Evolutionary conservation across 1,140 invertebrate genomes (phyloP), one percentile per base, ranked within the genome.

Genomic region (Aphelenchoides fujianensis): DNA sequence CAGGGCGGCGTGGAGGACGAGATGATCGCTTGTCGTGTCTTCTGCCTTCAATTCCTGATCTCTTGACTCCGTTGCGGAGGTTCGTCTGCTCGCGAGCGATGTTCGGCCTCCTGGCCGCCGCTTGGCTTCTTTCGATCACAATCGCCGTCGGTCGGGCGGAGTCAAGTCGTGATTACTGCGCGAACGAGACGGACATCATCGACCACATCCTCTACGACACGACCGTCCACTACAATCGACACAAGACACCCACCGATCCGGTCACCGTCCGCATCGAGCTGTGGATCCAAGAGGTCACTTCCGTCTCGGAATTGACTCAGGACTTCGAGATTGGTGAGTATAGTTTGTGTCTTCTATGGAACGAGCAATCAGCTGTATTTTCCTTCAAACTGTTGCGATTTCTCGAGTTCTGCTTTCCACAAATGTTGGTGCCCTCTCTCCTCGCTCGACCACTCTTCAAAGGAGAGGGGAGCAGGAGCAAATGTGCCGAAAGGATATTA

Each of bases 181-280:
- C 82, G 63, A 83, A 83, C 66, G 82, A 83, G 36, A 84, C 82
- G 7, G 82, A 83, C 69, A 82, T 83, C 34, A 83, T 83, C 52
- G 82, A 84, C 48, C 74, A 83, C 69, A 81, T 83, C 32, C 71
- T 83, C 16, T 75, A 84, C 41, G 83, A 84, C 37, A 79, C 81
- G 28, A 77, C 77, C n/a, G 66, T 77, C 0, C 59, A 76, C 62
- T 83, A 83, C 71, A 84, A 83, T 55, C 61, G 76, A 34, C 79
- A 83, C 63, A 79, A 78, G 69, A 73, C 83, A 7, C 82, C 82
- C 1, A 53, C 74, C n/a, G 70, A 75, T 54, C 83, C 82, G 48
- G 82, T 83, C 5, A 67, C 75, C n/a, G 81, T 83, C n/a, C 37
- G 83, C 23, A 79, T 84, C 31, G 82, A 83, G 48, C 67, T 80